Base-by-base conservation (phyloP, 2,888 invertebrate genomes). In the Orchestes rusci region DNA sequence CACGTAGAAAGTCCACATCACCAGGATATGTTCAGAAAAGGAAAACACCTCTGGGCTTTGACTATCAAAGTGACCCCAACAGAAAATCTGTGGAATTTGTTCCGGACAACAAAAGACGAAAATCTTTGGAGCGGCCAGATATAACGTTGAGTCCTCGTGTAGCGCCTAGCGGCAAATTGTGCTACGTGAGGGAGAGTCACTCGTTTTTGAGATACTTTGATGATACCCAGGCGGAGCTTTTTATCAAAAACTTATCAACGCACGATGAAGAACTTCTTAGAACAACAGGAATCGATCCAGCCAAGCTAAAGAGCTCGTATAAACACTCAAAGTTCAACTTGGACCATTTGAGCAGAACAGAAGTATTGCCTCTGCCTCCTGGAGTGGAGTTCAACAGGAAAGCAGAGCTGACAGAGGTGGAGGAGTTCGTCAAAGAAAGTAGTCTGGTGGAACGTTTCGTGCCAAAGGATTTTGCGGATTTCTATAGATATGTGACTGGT, bases 401-500 rank as follows among this genome's bases (percentile, higher is more conserved):
- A 27, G 59, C 57, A 34, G 48, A 47, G 10, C 38, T 61, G 4
- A 48, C 50, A 0, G 55, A 57, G 3, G 57, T 59, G 1, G 58
- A 56, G 30, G 50, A 57, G 30, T 63, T 60, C 41, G 56, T 60
- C 1, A 41, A 43, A 4, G 63, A 62, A 34, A 54, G 60, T 32
- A 51, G 48, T 28, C 48, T 59, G 13, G 59, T 59, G 16, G 49
- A 54, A 29, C 44, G 45, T 12, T 51, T 49, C 27, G 56, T 55
- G 3, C 62, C 61, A 1, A 43, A 32, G 17, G 58, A 58, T 35
- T 60, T 63, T 37, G 54, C 52, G 16, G 52, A 52, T 10, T 63
- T 60, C 43, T 63, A 63, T 34, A 54, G 54, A 40, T 63, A 54
- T 39, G 60, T 62, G 1, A 60, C 63, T 1, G 61, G 59, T 2